Percentiles rank a stretch among this genome's conserved stretches.
Evolutionary conservation across 2,888 invertebrate species (phyloP).

Genomic region (Sericinus montela): DNA sequence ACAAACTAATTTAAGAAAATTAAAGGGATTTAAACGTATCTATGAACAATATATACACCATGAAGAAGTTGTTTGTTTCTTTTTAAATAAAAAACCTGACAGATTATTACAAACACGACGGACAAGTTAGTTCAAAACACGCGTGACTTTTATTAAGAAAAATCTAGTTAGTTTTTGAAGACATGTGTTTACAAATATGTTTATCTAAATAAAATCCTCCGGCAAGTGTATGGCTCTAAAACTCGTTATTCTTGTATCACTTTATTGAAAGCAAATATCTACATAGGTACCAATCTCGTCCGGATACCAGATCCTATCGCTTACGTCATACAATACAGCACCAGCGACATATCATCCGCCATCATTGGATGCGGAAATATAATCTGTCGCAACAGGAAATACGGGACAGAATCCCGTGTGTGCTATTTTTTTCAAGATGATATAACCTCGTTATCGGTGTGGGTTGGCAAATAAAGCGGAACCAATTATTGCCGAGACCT

Average conservation of each 20-base stretch:
- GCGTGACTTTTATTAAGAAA: too few species aligned
- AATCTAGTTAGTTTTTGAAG: too few species aligned
- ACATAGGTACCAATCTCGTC: constrained; percentile 19
- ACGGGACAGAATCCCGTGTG: constrained; percentile 15
- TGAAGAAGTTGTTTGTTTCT: too few species aligned
- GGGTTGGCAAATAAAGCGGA: constrained; percentile 52
- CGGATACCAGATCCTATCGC: constrained; percentile 21
- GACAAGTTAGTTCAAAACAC: too few species aligned
- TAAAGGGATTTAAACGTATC: too few species aligned
- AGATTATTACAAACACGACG: too few species aligned
- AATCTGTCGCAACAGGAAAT: constrained; percentile 8
- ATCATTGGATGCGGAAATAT: not conserved
- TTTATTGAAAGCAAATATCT: constrained; percentile 17
- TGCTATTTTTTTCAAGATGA: constrained; percentile 16
- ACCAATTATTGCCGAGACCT: constrained; percentile 43
- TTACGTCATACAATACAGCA: constrained; percentile 23
- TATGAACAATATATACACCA: too few species aligned
- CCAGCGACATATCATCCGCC: not conserved
- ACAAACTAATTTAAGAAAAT: too few species aligned
- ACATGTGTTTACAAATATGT: too few species aligned
- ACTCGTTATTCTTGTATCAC: constrained; percentile 2
- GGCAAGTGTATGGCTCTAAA: not conserved
- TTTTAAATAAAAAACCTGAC: too few species aligned
- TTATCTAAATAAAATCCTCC: too few species aligned
- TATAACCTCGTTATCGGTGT: constrained; percentile 32